A percentile compares a stretch with the other conserved stretches of the same genome.
These are phyloP conservation scores for Gymnocypris eckloni DNA, from an alignment of 2,797 vertebrate species.

Conservation along the genomic window DNA sequence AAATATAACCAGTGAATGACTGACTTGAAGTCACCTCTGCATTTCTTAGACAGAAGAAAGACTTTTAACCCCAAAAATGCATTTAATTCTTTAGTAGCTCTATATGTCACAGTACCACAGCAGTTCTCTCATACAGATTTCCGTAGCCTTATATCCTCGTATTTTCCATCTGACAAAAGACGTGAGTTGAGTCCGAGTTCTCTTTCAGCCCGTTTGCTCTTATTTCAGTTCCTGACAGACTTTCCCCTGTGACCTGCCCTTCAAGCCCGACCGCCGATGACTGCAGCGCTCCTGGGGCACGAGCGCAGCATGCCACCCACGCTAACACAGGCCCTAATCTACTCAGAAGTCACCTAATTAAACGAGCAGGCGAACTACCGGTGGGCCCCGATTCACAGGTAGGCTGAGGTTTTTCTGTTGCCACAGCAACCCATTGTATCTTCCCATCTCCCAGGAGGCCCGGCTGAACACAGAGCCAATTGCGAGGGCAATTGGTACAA, in stretches of 20 bases:
- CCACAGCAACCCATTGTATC: slow-evolving; percentile 59
- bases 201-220: slow-evolving; percentile 55
- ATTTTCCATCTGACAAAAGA: slow-evolving; percentile 62
- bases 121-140: neutral
- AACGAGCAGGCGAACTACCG: slow-evolving; percentile 59
- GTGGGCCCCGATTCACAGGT: slow-evolving; percentile 57
- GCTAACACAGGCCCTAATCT: slow-evolving; percentile 59
- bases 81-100: neutral
- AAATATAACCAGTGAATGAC: neutral
- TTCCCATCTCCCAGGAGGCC: slow-evolving; percentile 36
- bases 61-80: neutral
- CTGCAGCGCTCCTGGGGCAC: slow-evolving; percentile 43
- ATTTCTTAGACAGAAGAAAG: neutral
- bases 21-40: neutral
- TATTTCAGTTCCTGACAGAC: slow-evolving; percentile 65
- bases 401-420: slow-evolving; percentile 51
- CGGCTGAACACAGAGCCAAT: slow-evolving; percentile 47
- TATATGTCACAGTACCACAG: neutral
- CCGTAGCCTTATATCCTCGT: neutral
- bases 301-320: slow-evolving; percentile 54
- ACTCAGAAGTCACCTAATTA: slow-evolving; percentile 72
- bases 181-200: slow-evolving; percentile 57
- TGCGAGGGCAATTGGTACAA: slow-evolving; percentile 59
- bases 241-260: slow-evolving; percentile 58
- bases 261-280: slow-evolving; percentile 58